Base-by-base conservation (phyloP, 1,140 invertebrate genomes). In the Pseudomyrmex concolor region DNA sequence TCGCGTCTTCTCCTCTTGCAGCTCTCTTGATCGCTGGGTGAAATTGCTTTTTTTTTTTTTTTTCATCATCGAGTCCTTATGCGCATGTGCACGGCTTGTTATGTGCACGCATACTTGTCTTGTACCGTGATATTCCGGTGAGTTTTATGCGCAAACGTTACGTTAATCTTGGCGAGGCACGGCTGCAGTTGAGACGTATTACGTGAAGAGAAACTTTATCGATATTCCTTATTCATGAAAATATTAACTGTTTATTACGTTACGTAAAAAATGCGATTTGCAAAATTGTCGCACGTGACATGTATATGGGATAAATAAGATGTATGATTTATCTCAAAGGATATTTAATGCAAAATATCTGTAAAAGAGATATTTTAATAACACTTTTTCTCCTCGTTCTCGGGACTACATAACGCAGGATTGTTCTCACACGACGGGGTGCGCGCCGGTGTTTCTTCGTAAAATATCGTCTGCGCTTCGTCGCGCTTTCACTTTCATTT, bases 401-500 rank as follows among this genome's bases (percentile, higher is more conserved):
- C 12, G 55, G 13, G 19, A 50, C 63, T 15, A 10, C 2, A 45
- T 57, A 78, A 78, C 13, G 15, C 34, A 48, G 15, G 9, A 68
- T 57, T 45, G 13, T 77, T 78, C 62, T 57, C 74, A 68, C 74
- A 68, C 34, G 73, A 10, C 34, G 25, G 1, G 2, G 13, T 48
- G 43, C 15, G 34, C 43, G 51, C 63, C 63, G 51, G 34, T 19
- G 5, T 45, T 45, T 68, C 84, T 22, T 86, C 81, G 10, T 64
- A 76, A 50, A 88, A 74, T 62, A 86, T 67, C n/a, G 54, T 70
- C 22, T 71, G 81, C 25, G 84, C 86, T 78, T 63, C 80, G 34
- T 34, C 5, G 34, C 45, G 68, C 77, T 81, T 85, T 71, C 81
- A 86, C 85, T 71, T 68, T 83, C 57, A 80, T 64, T 73, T 86